Evolutionary conservation across 92 coral and sea anemone genomes (phyloP).

Genomic region (Montipora capitata): DNA sequence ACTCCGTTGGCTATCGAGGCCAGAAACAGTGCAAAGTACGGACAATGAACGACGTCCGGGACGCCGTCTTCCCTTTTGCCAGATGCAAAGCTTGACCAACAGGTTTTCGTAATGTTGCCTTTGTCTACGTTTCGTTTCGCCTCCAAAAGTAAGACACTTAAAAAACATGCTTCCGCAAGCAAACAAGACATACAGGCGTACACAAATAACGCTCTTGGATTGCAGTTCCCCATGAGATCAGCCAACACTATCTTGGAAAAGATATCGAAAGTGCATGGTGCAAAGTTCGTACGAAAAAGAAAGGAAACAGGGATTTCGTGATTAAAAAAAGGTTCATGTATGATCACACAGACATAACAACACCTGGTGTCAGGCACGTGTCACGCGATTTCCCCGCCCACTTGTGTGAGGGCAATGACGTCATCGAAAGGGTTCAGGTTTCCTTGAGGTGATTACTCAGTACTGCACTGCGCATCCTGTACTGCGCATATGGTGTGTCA

Average conservation of each 20-base stretch:
- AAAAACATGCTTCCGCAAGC: constrained; percentile 39
- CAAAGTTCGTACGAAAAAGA: background rate
- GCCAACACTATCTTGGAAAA: background rate
- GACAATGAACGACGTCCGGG: constrained; percentile 4
- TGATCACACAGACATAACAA: too few relatives aligned
- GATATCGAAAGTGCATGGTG: too few relatives aligned
- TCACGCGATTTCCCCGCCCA: too few relatives aligned
- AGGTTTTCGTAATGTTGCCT: background rate
- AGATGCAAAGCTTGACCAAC: constrained; percentile 38
- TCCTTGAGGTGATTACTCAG: too few relatives aligned
- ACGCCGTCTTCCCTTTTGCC: background rate
- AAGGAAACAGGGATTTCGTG: background rate
- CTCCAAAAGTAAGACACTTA: constrained; percentile 19
- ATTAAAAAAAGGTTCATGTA: background rate
- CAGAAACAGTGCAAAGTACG: constrained; percentile 42
- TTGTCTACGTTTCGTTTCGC: constrained; percentile 11
- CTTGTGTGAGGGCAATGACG: too few relatives aligned
- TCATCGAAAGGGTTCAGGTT: too few relatives aligned
- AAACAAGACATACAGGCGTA: constrained; percentile 10
- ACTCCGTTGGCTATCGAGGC: constrained; percentile 38
- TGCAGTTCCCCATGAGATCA: constrained; percentile 42
- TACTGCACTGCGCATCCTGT: too few relatives aligned
- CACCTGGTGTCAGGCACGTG: too few relatives aligned
- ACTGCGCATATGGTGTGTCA: too few relatives aligned
- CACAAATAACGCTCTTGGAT: constrained; percentile 48